Base-by-base conservation (phyloP, 1,140 invertebrate genomes). In the Anthonomus grandis region DNA sequence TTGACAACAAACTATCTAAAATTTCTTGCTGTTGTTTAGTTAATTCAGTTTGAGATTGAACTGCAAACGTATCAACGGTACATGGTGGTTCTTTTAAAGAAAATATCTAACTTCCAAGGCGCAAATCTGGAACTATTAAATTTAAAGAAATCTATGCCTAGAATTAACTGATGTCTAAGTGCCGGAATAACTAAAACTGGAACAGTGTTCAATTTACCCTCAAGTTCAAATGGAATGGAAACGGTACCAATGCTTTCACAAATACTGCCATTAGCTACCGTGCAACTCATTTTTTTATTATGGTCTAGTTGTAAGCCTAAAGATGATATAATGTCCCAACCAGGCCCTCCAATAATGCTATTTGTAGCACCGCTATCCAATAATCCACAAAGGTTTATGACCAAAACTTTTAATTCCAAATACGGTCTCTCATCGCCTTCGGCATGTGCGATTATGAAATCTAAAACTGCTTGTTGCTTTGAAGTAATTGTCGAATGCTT, bases 231-330 rank as follows among this genome's bases (percentile, higher is more conserved):
- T 13, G 56, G 50, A 18, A 58, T 9, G n/a, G 8, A 15, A 17
- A 42, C 22, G 1, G 19, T 13, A 10, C 57, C 57, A 15, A 38
- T 39, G 15, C 51, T 39, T 17, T 24, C 42, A 39, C 57, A 59
- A 12, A 4, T 24, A n/a, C 47, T 24, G 10, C 42, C 52, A 57
- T 59, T 59, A 6, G 57, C 52, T 1, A 59, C 44, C 5, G 57
- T 54, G 37, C 24, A 31, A 24, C 22, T 15, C n/a, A n/a, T 22
- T n/a, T n/a, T 44, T 9, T 36, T 18, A 9, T 13, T 22, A 18
- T 19, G 39, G 27, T 45, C 0, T 18, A 54, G 34, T 10, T 12
- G 2, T 6, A 31, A n/a, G 13, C 23, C 18, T 23, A 46, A 15
- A 8, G 18, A 13, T 8, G 13, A 2, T 19, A 54, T 5, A 13